Percentiles rank a stretch among this genome's conserved stretches.
Evolutionary conservation across 2,888 invertebrate species (phyloP).

Genomic region (Teinopalpus imperialis): DNA sequence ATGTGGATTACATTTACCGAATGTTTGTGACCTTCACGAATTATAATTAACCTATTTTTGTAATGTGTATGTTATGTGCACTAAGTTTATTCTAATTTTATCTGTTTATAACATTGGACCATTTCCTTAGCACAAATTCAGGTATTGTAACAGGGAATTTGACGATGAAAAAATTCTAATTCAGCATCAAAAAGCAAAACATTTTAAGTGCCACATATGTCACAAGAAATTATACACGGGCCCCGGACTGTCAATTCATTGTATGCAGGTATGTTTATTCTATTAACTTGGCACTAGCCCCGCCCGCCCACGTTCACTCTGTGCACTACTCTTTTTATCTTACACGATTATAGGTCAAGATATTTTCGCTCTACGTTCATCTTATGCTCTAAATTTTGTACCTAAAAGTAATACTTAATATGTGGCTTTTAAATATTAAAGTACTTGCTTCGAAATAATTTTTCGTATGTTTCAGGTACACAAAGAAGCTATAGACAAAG

Average conservation of each 20-base stretch:
- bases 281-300: constrained; percentile 63
- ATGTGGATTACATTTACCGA: constrained; percentile 45
- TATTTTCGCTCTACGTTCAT: constrained; percentile 73
- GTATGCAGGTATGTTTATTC: constrained; percentile 93
- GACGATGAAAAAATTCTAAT: constrained; percentile 99
- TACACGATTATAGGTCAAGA: constrained; percentile 56
- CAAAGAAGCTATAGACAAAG: constrained; percentile 99
- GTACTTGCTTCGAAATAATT: too few species aligned
- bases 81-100: constrained; percentile 33
- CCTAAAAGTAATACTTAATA: constrained; percentile 49
- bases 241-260: constrained; percentile 99
- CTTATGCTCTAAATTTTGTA: constrained; percentile 51
- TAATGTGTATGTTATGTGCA: constrained; percentile 36
- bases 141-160: constrained; percentile 99
- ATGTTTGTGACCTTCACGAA: constrained; percentile 53
- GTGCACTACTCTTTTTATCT: constrained; percentile 56
- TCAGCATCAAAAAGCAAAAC: constrained; percentile 99
- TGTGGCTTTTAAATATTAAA: constrained; percentile 24
- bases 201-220: constrained; percentile 99
- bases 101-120: constrained; percentile 32
- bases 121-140: constrained; percentile 83
- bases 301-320: constrained; percentile 48
- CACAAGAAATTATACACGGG: constrained; percentile 99
- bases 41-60: constrained; percentile 40
- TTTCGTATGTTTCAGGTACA: constrained; percentile 88